A percentile compares a stretch with the other conserved stretches of the same genome.
phyloP scores from a whole-genome alignment of 2,888 invertebrate species.

The Sphaerophoria rueppellii region DNA sequence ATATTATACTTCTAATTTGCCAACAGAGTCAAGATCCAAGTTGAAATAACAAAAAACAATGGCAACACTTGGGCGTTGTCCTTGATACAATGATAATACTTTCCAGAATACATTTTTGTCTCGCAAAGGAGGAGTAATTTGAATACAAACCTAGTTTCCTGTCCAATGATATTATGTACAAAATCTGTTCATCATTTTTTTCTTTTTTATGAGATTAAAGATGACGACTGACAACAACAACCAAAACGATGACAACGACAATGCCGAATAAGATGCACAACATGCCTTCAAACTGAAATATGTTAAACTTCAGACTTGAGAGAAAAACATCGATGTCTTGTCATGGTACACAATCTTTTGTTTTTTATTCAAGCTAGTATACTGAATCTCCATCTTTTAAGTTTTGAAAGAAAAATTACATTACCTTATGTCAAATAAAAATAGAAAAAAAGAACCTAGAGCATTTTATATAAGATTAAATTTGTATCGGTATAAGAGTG shows the following conservation, averaged over 20 bases:
- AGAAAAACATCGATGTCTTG: neutral
- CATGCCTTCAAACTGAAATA: neutral
- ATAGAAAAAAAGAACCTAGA: too few relatives aligned
- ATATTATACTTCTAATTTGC: too few relatives aligned
- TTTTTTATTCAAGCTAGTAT: too few relatives aligned
- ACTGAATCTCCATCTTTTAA: too few relatives aligned
- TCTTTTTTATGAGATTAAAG: too few relatives aligned
- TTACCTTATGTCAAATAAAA: too few relatives aligned
- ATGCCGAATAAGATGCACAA: neutral
- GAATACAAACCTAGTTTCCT: constrained; percentile 30
- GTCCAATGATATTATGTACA: constrained; percentile 10
- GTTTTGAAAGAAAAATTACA: too few relatives aligned
- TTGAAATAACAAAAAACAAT: neutral
- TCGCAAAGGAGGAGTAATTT: constrained; percentile 5
- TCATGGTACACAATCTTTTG: neutral
- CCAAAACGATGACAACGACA: neutral
- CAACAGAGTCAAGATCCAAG: too few relatives aligned
- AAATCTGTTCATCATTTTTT: neutral
- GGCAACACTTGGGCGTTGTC: neutral
- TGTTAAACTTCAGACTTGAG: neutral
- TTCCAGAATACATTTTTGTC: constrained; percentile 8
- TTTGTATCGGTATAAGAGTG: too few relatives aligned
- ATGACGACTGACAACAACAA: too few relatives aligned
- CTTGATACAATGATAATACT: neutral
- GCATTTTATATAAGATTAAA: too few relatives aligned